These are phyloP conservation scores for Monoplex corrugatus DNA, from an alignment of 2,888 invertebrate species.

Conservation along the genomic window DNA sequence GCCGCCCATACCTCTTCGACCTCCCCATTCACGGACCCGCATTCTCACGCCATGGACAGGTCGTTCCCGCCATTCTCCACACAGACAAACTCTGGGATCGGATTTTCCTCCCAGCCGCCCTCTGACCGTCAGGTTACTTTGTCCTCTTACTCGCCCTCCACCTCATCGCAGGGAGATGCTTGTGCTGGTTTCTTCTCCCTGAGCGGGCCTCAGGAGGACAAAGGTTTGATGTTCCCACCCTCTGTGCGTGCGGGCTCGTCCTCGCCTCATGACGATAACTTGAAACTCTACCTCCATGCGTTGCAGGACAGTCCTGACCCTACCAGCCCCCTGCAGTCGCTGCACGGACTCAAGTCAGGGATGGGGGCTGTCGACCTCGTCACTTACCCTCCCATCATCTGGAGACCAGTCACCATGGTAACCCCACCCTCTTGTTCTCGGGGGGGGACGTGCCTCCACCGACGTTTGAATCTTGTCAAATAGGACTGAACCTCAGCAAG, in stretches of 20 bases:
- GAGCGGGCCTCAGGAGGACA: not conserved
- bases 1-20: not conserved
- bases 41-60: too few relatives aligned
- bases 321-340: not conserved
- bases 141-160: too few relatives aligned
- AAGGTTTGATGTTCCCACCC: not conserved
- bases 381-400: not conserved
- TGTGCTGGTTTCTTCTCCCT: not conserved
- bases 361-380: conserved; percentile 2
- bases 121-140: too few relatives aligned
- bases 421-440: not conserved
- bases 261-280: not conserved
- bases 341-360: conserved; percentile 31
- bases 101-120: too few relatives aligned
- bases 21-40: not conserved
- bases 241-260: not conserved
- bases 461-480: not conserved
- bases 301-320: not conserved
- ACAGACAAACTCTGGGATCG: too few relatives aligned
- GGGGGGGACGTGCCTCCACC: not conserved
- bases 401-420: not conserved
- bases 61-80: too few relatives aligned
- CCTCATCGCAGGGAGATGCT: not conserved
- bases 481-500: not conserved
- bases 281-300: not conserved